These are phyloP conservation scores for Lucifuga dentata DNA, from an alignment of 2,113 vertebrate genomes.

Conservation along the genomic window DNA sequence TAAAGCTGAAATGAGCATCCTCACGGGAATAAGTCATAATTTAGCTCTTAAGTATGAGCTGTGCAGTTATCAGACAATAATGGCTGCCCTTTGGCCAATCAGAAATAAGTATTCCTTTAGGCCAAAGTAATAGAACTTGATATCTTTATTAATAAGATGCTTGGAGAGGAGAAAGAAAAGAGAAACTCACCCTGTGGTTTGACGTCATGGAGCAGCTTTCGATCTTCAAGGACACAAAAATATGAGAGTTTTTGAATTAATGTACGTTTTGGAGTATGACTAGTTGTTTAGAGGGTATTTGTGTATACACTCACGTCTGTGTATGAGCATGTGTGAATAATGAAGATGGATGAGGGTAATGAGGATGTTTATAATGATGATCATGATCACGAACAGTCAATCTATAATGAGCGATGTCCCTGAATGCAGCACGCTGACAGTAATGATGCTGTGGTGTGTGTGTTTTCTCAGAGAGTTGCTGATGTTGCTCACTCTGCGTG, in stretches of 20 bases:
- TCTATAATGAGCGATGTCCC: slow-evolving; percentile 51
- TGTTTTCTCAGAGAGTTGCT: not conserved
- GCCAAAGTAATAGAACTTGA: not conserved
- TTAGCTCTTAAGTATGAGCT: not conserved
- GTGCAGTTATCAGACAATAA: not conserved
- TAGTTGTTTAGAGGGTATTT: slow-evolving; percentile 13
- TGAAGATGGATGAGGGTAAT: slow-evolving; percentile 61
- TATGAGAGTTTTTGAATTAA: slow-evolving; percentile 48
- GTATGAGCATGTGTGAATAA: slow-evolving; percentile 37
- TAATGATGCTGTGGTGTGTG: slow-evolving; percentile 20
- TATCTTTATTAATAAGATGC: no score
- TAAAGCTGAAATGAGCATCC: not conserved
- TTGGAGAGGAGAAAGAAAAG: slow-evolving; percentile 4
- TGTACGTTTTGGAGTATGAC: not conserved
- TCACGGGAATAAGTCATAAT: not conserved
- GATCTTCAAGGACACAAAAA: slow-evolving; percentile 87
- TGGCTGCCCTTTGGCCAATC: not conserved
- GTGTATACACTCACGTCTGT: slow-evolving; percentile 19
- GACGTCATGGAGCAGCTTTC: slow-evolving; percentile 93
- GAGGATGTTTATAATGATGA: slow-evolving; percentile 54
- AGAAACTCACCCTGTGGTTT: slow-evolving; percentile 93
- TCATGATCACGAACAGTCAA: slow-evolving; percentile 47
- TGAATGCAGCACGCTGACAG: slow-evolving; percentile 28
- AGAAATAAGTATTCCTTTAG: not conserved
- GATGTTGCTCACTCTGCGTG: slow-evolving; percentile 87